Base-by-base conservation (phyloP, 2,888 invertebrate genomes). In the Caenorhabditis sp. region DNA sequence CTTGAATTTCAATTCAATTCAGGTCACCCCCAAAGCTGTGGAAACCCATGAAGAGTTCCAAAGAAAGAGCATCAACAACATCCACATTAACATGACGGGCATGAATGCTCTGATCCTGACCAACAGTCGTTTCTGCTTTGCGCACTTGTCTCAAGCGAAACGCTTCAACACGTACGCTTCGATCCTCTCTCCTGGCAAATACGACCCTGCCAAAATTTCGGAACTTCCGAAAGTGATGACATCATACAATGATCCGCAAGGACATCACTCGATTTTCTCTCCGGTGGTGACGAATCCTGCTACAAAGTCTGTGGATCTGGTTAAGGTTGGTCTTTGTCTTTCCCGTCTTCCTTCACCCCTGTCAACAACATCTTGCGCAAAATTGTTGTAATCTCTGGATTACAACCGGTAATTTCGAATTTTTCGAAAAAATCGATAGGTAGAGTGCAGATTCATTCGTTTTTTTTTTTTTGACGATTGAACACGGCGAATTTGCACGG, bases 381-480 rank as follows among this genome's bases (percentile, higher is more conserved):
- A 24, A 69, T 50, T 26, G 11, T 26, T 1, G 60, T 35, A 15
- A 70, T 78, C 32, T 78, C 78, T 2, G 37, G 28, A 32, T 47
- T 51, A n/a, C 71, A 72, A 15, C 58, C 28, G 50, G 64, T 64
- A 32, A 11, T 26, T 13, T 56, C 56, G 3, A 56, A 35, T 50
- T 56, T 64, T 24, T 9, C 32, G 58, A 72, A 64, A 15, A 28
- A 35, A 9, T 32, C 9, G 72, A 56, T 6, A 72, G 20, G 26
- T 64, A 64, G 79, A 13, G 58, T 58, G 47, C 79, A 79, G 6
- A 61, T 71, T 67, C 70, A 79, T 24, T 79, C 67, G 50, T 22
- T 28, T 44, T 65, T 71, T 24, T 79, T 61, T 37, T 22, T 28
- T 44, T 65, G 71, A 2, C 60, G 40, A 13, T 71, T 28, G 9